Base-by-base conservation (phyloP, 2,113 vertebrate genomes). In the Brachirus orientalis region DNA sequence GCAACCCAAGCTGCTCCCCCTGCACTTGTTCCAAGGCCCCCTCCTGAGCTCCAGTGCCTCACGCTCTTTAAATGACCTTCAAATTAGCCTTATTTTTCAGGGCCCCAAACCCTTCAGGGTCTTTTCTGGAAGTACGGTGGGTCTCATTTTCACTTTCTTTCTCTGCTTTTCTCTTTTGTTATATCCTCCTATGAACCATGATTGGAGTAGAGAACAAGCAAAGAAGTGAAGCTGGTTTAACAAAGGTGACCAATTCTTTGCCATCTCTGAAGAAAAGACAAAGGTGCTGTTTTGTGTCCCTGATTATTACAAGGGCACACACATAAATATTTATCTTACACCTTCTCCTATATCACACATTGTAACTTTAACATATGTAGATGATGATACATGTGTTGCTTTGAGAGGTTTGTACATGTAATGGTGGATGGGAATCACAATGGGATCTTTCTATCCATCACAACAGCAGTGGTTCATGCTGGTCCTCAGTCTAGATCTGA, bases 51-150 rank as follows among this genome's bases (percentile, higher is more conserved):
- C 61, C 80, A 83, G 79, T 37, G 86, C 83, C 83, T 86, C 82
- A 36, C 70, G 83, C 85, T 90, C 91, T 92, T 92, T 90, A 89
- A 90, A 92, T 86, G 88, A 93, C 93, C 92, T 94, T 93, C 90
- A 94, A 82, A 80, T 92, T 92, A 90, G 84, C 85, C 84, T 84
- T 88, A 86, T 90, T 90, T 91, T 90, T 82, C 72, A 80, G 67
- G 51, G 63, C 69, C 63, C 52, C 52, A 68, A 88, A 77, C 58
- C 82, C 86, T 86, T 86, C 77, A 75, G 69, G 81, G 76, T 79
- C 69, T 72, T 86, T 83, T 63, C 72, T 82, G 69, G 48, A 82
- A 83, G 76, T 52, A 84, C 63, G 46, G 72, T 41, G 44, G 57
- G 64, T 66, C 63, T 69, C 51, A 43, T 77, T 86, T 61, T 68